Evolutionary conservation across 2,113 vertebrate genomes (phyloP), one percentile per base, ranked within the genome.

Genomic region (Gallinago media): DNA sequence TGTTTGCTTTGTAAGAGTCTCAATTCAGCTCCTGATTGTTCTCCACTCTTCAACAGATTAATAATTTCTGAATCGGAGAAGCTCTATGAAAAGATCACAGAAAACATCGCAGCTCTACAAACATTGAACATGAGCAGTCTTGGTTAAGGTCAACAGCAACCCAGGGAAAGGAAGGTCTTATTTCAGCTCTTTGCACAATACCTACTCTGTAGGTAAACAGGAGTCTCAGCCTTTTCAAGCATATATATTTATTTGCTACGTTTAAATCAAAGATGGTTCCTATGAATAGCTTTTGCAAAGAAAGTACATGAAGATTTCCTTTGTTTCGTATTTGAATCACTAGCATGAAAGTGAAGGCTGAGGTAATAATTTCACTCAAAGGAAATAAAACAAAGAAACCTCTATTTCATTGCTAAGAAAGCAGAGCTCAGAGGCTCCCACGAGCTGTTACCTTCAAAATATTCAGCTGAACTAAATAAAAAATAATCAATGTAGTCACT

Each of bases 101-200:
- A 59, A 47, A 86, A 90, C 73, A 36, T 55, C 32, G 76, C 80
- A 66, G 85, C 85, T 92, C 50, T 46, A 65, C 92, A 96, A 95
- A 93, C 92, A 94, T 50, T 38, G 26, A 94, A 94, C 85, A 88
- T 79, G 83, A 95, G 49, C 2, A 2, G 88, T 82, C 89, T 49
- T 32, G 20, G 65, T 61, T 77, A 80, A 87, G 94, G 95, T 94
- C 95, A 94, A 78, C 2, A 65, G 38, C 73, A 77, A 96, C 74
- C 73, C 81, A 52, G 68, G 83, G 79, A 58, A n/a, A 59, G 68
- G 47, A 80, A 93, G 94, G 65, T 89, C 71, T 50, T 36, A 27
- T 96, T 96, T 91, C 96, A 96, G 75, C 20, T 20, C 71, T 77
- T 89, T 78, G 77, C 84, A 97, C 97, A 97, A 95, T 96, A 89